Evolutionary conservation across 2,113 vertebrate genomes (phyloP).

Genomic region (Collichthys lucidus): DNA sequence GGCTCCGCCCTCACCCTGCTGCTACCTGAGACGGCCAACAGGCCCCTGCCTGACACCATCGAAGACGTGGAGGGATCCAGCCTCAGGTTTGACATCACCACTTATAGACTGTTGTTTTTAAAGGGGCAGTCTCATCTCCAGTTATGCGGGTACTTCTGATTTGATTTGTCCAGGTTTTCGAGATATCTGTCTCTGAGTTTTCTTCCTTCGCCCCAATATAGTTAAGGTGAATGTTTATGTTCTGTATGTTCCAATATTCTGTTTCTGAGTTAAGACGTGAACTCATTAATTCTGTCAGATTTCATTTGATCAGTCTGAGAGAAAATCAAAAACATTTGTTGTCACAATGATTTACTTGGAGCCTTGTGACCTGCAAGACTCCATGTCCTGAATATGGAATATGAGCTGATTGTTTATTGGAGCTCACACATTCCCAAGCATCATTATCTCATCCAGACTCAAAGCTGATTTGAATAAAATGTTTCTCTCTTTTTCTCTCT

Average conservation of each 20-base stretch:
- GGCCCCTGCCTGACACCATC: conserved; percentile 77
- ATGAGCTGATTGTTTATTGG: neutral
- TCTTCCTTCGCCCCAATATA: no score
- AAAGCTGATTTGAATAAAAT: neutral
- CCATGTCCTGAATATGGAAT: no score
- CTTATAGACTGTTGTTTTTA: neutral
- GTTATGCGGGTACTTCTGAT: neutral
- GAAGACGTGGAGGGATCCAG: conserved; percentile 67
- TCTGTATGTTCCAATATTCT: no score
- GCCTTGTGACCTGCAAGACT: no score
- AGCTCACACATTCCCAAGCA: neutral
- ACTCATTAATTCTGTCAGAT: no score
- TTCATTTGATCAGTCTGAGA: no score
- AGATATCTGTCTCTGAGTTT: no score
- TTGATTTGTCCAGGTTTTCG: neutral
- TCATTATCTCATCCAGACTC: neutral
- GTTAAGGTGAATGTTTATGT: no score
- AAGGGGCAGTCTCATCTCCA: neutral
- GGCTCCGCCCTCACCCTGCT: conserved; percentile 75
- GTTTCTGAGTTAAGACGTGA: no score
- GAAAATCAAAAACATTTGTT: no score
- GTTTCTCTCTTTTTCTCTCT: neutral
- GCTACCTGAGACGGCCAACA: conserved; percentile 79
- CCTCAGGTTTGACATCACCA: conserved; percentile 51
- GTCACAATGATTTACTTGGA: no score